A percentile compares a stretch with the other conserved stretches of the same genome.
Evolutionary conservation across 1,140 invertebrate species (phyloP).

Genomic region (Meloidogyne exigua): DNA sequence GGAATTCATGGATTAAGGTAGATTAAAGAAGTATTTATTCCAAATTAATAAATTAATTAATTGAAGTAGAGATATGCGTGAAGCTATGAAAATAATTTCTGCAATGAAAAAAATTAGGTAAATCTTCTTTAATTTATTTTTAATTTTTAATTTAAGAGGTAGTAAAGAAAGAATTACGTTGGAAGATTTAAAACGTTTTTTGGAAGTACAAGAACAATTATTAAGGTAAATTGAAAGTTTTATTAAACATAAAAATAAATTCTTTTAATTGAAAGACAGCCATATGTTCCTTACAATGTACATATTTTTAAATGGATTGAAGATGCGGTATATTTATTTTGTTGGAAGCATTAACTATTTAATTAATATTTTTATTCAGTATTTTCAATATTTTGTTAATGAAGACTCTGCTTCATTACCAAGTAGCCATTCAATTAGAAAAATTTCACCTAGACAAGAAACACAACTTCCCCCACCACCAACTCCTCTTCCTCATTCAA

Average conservation of each 20-base stretch:
- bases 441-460: neutral
- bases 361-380: conserved; percentile 9
- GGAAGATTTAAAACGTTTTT: conserved; percentile 61
- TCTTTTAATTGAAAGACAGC: conserved; percentile 40
- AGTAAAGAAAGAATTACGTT: conserved; percentile 63
- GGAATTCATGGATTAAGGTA: conserved; percentile 25
- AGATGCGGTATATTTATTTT: conserved; percentile 37
- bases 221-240: conserved; percentile 22
- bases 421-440: conserved; percentile 9
- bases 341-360: neutral
- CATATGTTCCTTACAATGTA: conserved; percentile 63
- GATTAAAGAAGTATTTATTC: neutral
- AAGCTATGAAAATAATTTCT: conserved; percentile 63
- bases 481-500: neutral
- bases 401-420: neutral
- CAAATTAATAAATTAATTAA: conserved; percentile 42
- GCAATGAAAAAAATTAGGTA: conserved; percentile 62
- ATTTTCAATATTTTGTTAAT: conserved; percentile 4
- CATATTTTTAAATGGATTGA: conserved; percentile 63
- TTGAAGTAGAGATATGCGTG: conserved; percentile 61
- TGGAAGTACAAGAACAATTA: conserved; percentile 63
- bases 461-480: neutral
- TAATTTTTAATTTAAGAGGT: conserved; percentile 48
- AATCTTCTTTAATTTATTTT: neutral
- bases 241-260: neutral